Evolutionary conservation across 2,888 invertebrate genomes (phyloP), one percentile per base, ranked within the genome.

Genomic region (Drosophila yooni): DNA sequence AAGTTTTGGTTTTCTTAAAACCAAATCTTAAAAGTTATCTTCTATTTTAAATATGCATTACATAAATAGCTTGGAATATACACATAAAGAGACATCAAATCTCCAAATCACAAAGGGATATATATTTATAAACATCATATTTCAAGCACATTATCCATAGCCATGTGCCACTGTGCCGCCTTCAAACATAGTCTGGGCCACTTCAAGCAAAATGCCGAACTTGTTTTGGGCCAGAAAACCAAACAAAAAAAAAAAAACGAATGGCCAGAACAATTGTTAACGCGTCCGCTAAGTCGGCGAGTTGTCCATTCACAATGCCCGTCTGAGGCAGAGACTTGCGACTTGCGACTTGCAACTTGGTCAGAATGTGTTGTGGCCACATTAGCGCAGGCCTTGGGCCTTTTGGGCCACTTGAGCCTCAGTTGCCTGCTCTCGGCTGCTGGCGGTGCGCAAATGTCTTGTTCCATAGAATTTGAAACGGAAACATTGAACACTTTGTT

Each of bases 391-490:
- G 54, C 66, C 81, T 46, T 46, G 15, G 25, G 46, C 25, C 25
- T 27, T 63, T 63, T 60, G 70, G 56, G 54, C 63, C 59, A 36
- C 51, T 52, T 53, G 43, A 11, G 43, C 5, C 52, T 33, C 36
- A 57, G 71, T 60, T 63, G 74, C 62, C 72, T 69, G 64, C 63
- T 29, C 46, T 31, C 29, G 64, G 70, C 65, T 70, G 76, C 59
- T 74, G 76, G 63, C 67, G 72, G 73, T 77, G 71, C 61, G 79
- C 90, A 86, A 86, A 89, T 91, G 92, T 92, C 92, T 92, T 92
- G 90, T 91, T 92, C 87, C 89, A 85, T 85, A 84, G 90, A 89
- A 90, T 91, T 91, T 91, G 91, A 91, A 91, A 91, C 92, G 91
- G 91, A 91, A 91, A 91, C 91, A 91, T 85, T 82, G 89, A 91